A percentile compares a stretch with the other conserved stretches of the same genome.
These are phyloP conservation scores for Orchesella flavescens DNA, from an alignment of 2,888 invertebrate species.

Conservation along the genomic window DNA sequence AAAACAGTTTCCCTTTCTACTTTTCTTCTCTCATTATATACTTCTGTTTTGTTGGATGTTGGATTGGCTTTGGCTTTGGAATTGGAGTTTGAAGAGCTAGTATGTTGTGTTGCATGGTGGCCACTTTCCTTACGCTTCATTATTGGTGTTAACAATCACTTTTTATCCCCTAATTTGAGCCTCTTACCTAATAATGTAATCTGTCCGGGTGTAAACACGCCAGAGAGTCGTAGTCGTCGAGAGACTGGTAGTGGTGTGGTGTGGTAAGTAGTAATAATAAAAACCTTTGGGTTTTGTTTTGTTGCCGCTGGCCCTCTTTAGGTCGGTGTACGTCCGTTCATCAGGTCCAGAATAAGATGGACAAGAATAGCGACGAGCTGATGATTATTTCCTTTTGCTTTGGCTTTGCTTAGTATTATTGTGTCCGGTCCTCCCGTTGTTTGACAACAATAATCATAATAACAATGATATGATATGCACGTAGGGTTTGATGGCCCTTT, in stretches of 20 bases:
- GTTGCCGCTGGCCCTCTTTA: neutral
- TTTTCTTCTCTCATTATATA: too few species aligned
- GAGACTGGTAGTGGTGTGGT: neutral
- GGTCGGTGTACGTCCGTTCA: neutral
- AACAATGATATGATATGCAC: conserved; percentile 32
- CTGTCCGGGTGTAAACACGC: conserved; percentile 33
- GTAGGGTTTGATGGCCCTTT: conserved; percentile 29
- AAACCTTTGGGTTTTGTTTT: neutral
- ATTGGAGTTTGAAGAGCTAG: too few species aligned
- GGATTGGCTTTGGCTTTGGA: conserved; percentile 16
- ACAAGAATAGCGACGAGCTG: neutral
- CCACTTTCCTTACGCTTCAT: conserved; percentile 47
- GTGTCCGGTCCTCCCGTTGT: conserved; percentile 26
- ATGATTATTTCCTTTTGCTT: conserved; percentile 8
- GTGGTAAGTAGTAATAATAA: neutral
- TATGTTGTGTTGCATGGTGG: conserved; percentile 40
- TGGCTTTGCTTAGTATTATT: too few species aligned
- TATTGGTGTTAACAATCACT: conserved; percentile 57
- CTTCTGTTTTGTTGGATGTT: conserved; percentile 19
- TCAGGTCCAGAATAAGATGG: neutral
- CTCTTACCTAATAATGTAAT: conserved; percentile 27
- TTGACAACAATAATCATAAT: conserved; percentile 27
- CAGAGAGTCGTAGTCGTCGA: neutral
- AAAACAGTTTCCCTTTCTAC: conserved; percentile 25
- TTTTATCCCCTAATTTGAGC: conserved; percentile 42